Percentiles rank a stretch among this genome's conserved stretches.
Conservation (phyloP, 2,797 vertebrate genomes). For the Brachymystax lenok region DNA sequence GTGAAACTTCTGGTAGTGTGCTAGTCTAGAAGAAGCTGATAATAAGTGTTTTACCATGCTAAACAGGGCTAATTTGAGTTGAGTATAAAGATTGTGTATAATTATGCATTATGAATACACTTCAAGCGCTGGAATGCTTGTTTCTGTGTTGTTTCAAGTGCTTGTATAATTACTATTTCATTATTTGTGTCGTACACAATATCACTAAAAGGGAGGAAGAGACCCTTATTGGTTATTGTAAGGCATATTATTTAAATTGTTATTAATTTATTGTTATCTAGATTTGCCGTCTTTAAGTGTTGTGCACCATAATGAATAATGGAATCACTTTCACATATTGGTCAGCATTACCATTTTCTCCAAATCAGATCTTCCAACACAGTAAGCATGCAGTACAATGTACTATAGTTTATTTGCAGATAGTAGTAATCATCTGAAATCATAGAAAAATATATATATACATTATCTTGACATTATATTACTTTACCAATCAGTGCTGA, state of each 20-base stretch:
- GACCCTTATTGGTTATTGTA: slow-evolving; percentile 33
- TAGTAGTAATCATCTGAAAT: slow-evolving; percentile 36
- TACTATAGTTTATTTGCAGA: slow-evolving; percentile 40
- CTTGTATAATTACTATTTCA: slow-evolving; percentile 58
- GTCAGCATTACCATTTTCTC: slow-evolving; percentile 56
- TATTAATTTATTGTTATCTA: slow-evolving; percentile 26
- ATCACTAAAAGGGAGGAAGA: slow-evolving; percentile 46
- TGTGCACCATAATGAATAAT: slow-evolving; percentile 14
- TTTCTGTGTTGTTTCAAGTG: slow-evolving; percentile 57
- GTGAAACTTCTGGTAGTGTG: slow-evolving; percentile 78
- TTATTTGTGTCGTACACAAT: slow-evolving; percentile 50
- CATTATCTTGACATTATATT: too few relatives aligned
- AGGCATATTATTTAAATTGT: slow-evolving; percentile 47
- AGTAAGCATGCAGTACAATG: slow-evolving; percentile 61
- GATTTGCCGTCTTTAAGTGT: slow-evolving; percentile 31
- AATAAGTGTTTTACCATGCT: slow-evolving; percentile 71
- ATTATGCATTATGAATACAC: slow-evolving; percentile 30
- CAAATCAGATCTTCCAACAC: slow-evolving; percentile 71
- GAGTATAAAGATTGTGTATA: slow-evolving; percentile 54
- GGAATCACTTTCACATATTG: not conserved
- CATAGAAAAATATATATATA: too few relatives aligned
- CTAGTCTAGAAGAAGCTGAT: slow-evolving; percentile 76
- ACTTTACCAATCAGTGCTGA: too few relatives aligned
- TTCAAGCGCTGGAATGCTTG: slow-evolving; percentile 55
- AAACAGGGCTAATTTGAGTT: slow-evolving; percentile 61